Evolutionary conservation across 2,888 invertebrate species (phyloP).

Genomic region (Actias luna): DNA sequence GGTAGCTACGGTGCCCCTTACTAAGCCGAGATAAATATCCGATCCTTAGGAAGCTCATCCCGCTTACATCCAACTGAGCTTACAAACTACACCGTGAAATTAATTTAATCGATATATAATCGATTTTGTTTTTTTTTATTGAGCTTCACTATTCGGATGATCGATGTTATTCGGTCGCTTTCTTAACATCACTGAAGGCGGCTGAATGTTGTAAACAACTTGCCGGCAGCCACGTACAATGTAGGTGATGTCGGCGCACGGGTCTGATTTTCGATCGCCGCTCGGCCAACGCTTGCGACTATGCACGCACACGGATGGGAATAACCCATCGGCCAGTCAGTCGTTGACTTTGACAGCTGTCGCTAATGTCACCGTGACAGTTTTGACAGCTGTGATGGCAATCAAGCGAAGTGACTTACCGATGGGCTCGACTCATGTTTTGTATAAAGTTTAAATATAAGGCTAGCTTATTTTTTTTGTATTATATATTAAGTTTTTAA

Average conservation of each 20-base stretch:
- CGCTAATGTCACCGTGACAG: constrained; percentile 30
- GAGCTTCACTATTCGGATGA: constrained; percentile 38
- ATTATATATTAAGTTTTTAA: constrained; percentile 61
- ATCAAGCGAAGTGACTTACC: constrained; percentile 67
- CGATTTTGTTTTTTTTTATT: constrained; percentile 1
- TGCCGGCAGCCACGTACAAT: constrained; percentile 73
- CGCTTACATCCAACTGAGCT: constrained; percentile 20
- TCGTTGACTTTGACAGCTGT: constrained; percentile 44
- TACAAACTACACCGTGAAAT: constrained; percentile 18
- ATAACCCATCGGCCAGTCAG: constrained; percentile 66
- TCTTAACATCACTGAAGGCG: constrained; percentile 47
- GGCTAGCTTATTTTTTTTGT: constrained; percentile 66
- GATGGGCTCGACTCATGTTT: constrained; percentile 69
- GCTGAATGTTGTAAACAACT: constrained; percentile 65
- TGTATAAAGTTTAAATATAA: constrained; percentile 77
- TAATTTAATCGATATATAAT: background rate
- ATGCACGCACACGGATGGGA: constrained; percentile 75
- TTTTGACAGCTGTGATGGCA: constrained; percentile 28
- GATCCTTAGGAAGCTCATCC: constrained; percentile 31
- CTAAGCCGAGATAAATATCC: constrained; percentile 50
- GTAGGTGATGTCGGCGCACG: constrained; percentile 69
- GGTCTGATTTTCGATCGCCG: constrained; percentile 44
- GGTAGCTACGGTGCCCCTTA: constrained; percentile 87
- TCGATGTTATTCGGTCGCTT: constrained; percentile 60
- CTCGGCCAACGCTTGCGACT: constrained; percentile 76